Evolutionary conservation across 2,888 invertebrate species (phyloP).

Genomic region (Nymphalis polychloros): DNA sequence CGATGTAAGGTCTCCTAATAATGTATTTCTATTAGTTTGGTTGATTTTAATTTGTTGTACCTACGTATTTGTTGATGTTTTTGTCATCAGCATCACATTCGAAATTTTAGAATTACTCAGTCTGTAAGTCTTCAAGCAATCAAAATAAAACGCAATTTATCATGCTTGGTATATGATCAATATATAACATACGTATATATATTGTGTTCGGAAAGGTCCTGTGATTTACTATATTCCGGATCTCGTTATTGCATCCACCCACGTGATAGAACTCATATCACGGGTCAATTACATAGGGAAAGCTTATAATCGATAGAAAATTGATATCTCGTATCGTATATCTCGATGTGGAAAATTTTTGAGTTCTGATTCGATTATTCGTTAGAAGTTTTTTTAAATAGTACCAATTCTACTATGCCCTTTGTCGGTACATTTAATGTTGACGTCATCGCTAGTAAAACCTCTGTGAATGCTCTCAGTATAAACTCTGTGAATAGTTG

Average conservation of each 20-base stretch:
- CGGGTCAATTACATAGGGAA: conserved; percentile 20
- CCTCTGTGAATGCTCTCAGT: too few species aligned
- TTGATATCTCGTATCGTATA: background rate
- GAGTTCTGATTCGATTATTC: background rate
- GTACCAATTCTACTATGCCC: too few species aligned
- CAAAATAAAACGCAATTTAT: background rate
- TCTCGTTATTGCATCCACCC: conserved; percentile 22
- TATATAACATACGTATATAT: conserved; percentile 2
- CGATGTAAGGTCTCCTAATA: too few species aligned
- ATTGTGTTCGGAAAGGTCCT: background rate
- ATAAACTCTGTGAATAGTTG: too few species aligned
- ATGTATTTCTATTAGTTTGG: too few species aligned
- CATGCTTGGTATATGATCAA: conserved; percentile 4
- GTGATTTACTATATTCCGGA: conserved; percentile 19
- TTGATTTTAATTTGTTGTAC: too few species aligned
- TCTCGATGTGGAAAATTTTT: background rate
- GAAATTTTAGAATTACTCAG: too few species aligned
- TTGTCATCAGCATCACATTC: too few species aligned
- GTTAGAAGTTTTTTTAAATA: background rate
- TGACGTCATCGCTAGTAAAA: too few species aligned
- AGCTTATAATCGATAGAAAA: conserved; percentile 13
- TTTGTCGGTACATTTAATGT: too few species aligned
- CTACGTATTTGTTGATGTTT: too few species aligned
- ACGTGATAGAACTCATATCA: conserved; percentile 7
- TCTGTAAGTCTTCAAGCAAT: too few species aligned